These are phyloP conservation scores for Rhinoptilus africanus DNA, from an alignment of 2,113 vertebrate genomes.

Conservation along the genomic window DNA sequence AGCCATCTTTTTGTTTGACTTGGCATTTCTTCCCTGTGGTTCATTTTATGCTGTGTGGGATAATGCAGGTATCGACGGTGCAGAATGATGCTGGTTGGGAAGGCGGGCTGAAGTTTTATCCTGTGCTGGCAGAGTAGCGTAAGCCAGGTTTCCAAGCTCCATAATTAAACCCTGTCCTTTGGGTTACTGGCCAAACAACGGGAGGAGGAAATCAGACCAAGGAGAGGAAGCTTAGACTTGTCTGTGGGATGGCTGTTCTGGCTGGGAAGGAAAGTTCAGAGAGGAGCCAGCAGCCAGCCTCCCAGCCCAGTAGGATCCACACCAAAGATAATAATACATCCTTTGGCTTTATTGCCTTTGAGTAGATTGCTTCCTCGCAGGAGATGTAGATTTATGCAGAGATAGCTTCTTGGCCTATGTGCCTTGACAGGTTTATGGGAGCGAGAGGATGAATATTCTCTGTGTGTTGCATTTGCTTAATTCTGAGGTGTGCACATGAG, in stretches of 20 bases:
- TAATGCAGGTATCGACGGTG: neutral
- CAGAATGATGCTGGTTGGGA: neutral
- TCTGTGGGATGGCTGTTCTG: constrained; percentile 55
- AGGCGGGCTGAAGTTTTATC: constrained; percentile 23
- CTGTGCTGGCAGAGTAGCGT: neutral
- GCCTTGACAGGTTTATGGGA: constrained; percentile 62
- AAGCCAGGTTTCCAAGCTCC: constrained; percentile 33
- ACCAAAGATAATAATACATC: constrained; percentile 66
- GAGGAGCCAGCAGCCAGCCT: constrained; percentile 53
- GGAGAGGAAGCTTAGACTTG: constrained; percentile 48
- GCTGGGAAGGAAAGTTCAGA: constrained; percentile 53
- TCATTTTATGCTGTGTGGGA: neutral
- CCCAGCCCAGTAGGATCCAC: constrained; percentile 58
- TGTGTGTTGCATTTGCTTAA: constrained; percentile 34
- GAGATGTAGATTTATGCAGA: constrained; percentile 60
- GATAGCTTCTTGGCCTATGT: constrained; percentile 51
- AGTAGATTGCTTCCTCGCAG: constrained; percentile 58
- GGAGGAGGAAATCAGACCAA: constrained; percentile 46
- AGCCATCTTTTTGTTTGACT: constrained; percentile 1
- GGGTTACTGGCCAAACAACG: constrained; percentile 38
- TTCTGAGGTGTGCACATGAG: constrained; percentile 48
- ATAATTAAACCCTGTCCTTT: constrained; percentile 47
- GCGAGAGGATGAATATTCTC: constrained; percentile 44
- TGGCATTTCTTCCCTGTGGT: neutral
- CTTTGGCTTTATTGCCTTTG: constrained; percentile 60